Base-by-base conservation (phyloP, 2,113 vertebrate genomes). In the Dascyllus trimaculatus region DNA sequence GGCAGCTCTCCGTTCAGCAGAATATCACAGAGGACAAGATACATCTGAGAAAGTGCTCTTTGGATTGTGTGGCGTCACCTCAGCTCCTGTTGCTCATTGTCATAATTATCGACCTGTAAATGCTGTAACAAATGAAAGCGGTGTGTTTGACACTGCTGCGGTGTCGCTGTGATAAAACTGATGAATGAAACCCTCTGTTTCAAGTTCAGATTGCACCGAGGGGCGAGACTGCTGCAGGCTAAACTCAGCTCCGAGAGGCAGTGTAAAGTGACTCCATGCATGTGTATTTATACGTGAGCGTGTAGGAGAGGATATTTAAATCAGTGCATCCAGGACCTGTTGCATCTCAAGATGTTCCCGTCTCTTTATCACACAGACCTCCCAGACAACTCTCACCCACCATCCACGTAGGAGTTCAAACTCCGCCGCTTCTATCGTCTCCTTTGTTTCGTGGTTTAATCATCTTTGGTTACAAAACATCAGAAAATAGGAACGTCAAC, bases 261-360 rank as follows among this genome's bases (percentile, higher is more conserved):
- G 11, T 3, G 26, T 61, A 62, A 71, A 11, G 4, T 43, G 19
- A 68, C 45, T 72, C 45, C 25, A 2, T 64, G 35, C 10, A 7
- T 57, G 18, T 77, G 14, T 58, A 32, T 75, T 21, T 82, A 24
- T 68, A 35, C 35, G 19, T 15, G 61, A 45, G n/a, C 22, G 52
- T 71, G 51, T 32, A 54, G 24, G 59, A 67, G 59, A 80, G 56
- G 59, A 62, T 54, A 19, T 77, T 75, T 81, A 43, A 88, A 80
- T 86, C 40, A 68, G 18, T 81, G 76, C n/a, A 81, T 72, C 58
- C 60, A 69, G 53, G 14, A 84, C 68, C 56, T 69, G 73, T 77
- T 81, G 75, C 67, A 48, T 74, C 62, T 77, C 38, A 73, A 45
- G 58, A 75, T 57, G 19, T 60, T 71, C 17, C 24, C 52, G 21